Evolutionary conservation across 2,797 vertebrate genomes (phyloP), one percentile per base, ranked within the genome.

Genomic region (Anguilla marmorata): DNA sequence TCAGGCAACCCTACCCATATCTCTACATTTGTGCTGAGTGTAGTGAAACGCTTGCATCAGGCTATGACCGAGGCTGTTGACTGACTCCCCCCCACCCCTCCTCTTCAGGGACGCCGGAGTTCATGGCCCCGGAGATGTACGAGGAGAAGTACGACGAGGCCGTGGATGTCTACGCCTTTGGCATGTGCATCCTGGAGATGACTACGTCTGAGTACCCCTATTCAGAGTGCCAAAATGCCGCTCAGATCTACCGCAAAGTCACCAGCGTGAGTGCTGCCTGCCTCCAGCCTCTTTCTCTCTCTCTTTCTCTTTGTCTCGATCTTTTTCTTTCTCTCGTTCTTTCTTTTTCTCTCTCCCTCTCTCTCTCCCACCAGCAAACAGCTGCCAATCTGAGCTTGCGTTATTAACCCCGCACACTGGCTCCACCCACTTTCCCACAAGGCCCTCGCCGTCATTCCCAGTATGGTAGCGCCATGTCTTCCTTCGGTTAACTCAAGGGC

Each of bases 181-280:
- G 98, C 52, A 99, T 99, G 98, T 99, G 98, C 93, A 98, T 99
- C 94, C 94, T 99, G 93, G 98, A 99, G 94, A 99, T 99, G 98
- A 97, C 97, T 0, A 99, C 98, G 0, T 98, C 97, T 0, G 98
- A 99, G 90, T 99, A 99, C 89, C 98, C 98, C 0, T 99, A 99
- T 92, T 97, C 97, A 0, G 98, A 99, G 93, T 99, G 98, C 93
- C 96, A 97, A 91, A 99, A 99, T 0, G 97, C 98, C 0, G 98
- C 97, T 0, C 98, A 99, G 93, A 99, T 99, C 93, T 98, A 99
- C 95, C 97, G 98, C 92, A 99, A 98, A 91, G 98, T 99, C 94
- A 98, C 98, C 89, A 98, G 94, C 37, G 98, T 99, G 93, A 97
- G 97, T 94, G 14, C 33, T 27, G 27, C 16, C 3, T 21, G 50